Evolutionary conservation across 92 coral and sea anemone genomes (phyloP).

Genomic region (Scolanthus callimorphus): DNA sequence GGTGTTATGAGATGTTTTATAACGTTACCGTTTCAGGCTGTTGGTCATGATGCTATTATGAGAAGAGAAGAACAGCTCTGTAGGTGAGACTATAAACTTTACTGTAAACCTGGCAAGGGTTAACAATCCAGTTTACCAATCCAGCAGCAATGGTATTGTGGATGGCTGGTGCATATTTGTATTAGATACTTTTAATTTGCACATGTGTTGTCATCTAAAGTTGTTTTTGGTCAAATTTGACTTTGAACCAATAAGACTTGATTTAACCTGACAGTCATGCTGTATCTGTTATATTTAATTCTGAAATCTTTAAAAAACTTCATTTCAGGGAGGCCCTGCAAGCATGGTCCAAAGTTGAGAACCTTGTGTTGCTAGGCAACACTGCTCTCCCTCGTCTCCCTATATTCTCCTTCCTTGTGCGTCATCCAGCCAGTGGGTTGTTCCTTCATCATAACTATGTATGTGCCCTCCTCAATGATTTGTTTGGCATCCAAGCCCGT

Average conservation of each 20-base stretch:
- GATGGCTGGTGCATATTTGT: too few relatives aligned
- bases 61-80: slow-evolving; percentile 68
- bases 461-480: slow-evolving; percentile 83
- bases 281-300: too few relatives aligned
- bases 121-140: too few relatives aligned
- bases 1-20: too few relatives aligned
- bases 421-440: slow-evolving; percentile 78
- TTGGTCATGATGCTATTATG: slow-evolving; percentile 75
- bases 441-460: slow-evolving; percentile 90
- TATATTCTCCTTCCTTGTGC: slow-evolving; percentile 84
- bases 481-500: slow-evolving; percentile 98
- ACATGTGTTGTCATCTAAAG: too few relatives aligned
- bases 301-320: neutral
- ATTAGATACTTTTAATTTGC: too few relatives aligned
- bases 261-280: too few relatives aligned
- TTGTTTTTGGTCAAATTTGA: too few relatives aligned
- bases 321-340: slow-evolving; percentile 59
- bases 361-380: slow-evolving; percentile 76
- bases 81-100: too few relatives aligned
- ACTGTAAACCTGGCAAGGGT: too few relatives aligned
- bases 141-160: too few relatives aligned
- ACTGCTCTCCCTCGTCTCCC: slow-evolving; percentile 70
- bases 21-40: slow-evolving; percentile 53
- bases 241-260: too few relatives aligned
- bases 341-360: slow-evolving; percentile 50